Base-by-base conservation (phyloP, 2,888 invertebrate genomes). In the Ormia ochracea region DNA sequence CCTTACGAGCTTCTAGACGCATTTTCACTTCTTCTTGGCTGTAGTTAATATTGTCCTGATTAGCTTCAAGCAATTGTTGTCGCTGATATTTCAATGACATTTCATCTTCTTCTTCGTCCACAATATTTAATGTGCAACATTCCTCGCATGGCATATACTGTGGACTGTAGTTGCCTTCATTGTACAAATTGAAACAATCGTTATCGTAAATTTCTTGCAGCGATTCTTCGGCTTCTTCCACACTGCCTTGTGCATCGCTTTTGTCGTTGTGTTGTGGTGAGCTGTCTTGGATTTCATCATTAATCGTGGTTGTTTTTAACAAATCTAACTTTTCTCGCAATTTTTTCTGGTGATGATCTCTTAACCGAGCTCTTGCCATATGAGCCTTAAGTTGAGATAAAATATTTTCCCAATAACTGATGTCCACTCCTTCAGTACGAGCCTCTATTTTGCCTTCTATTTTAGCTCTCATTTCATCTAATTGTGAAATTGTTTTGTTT, bases 401-500 rank as follows among this genome's bases (percentile, higher is more conserved):
- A 82, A 99, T 90, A 56, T 96, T 96, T 91, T 99, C 99, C 99
- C 99, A 99, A 90, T 98, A 99, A 52, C 97, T 96, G 81, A 98
- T 95, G 91, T 99, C 99, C 52, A 98, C 94, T 14, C 97, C 98
- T 90, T 96, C 97, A 50, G 93, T 93, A 81, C 94, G 93, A 0
- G 94, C 94, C 84, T 92, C 92, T 78, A 98, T 95, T 91, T 98
- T 98, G 14, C 91, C 91, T 89, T 96, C 96, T 85, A 99, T 98
- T 88, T 96, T 94, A 26, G 91, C 90, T 86, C 96, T 96, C 83
- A 99, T 90, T 69, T 94, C 93, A 83, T 94, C 93, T 82, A 99
- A 91, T 89, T 99, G 97, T 3, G 92, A 91, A 1, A 97, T 95
- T 0, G 96, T 94, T 91, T 99, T 99, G 56, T 98, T 97, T 86